Conservation (phyloP, 2,113 vertebrate genomes). For the Lophotis ruficrista region DNA sequence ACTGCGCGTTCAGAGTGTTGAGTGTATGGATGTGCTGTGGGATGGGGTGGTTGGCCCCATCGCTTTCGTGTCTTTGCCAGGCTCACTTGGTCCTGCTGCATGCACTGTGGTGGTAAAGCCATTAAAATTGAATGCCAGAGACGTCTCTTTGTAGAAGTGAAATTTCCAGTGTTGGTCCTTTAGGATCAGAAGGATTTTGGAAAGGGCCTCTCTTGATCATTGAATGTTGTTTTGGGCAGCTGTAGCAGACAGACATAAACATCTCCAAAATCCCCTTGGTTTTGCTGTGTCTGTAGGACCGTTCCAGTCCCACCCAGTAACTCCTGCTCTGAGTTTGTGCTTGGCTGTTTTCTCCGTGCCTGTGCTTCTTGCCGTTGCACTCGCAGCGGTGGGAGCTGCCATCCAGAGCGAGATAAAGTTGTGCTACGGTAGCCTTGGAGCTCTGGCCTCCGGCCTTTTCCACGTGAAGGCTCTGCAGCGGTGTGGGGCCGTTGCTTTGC, state of each 20-base stretch:
- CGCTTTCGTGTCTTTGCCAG: neutral
- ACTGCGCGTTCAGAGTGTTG: neutral
- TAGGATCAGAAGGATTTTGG: neutral
- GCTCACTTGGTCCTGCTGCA: neutral
- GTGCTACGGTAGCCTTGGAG: neutral
- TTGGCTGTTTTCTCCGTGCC: neutral
- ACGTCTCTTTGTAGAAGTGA: neutral
- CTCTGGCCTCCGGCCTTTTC: neutral
- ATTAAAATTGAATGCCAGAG: neutral
- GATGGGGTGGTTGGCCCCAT: neutral
- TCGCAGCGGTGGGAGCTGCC: neutral
- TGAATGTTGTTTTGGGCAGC: neutral
- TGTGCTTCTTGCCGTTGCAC: neutral
- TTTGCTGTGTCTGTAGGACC: neutral
- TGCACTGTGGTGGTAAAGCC: accelerated
- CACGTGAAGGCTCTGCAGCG: accelerated
- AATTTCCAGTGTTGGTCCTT: neutral
- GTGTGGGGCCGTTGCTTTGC: accelerated
- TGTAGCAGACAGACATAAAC: neutral
- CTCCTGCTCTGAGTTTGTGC: neutral
- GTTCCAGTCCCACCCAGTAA: too few species aligned
- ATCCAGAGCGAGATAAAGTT: too few species aligned
- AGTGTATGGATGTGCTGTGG: too few species aligned
- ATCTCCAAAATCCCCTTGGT: neutral
- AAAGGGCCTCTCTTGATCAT: neutral